A percentile compares a stretch with the other conserved stretches of the same genome.
phyloP scores from a whole-genome alignment of 2,888 invertebrate genomes.

The Agrilus mali region DNA sequence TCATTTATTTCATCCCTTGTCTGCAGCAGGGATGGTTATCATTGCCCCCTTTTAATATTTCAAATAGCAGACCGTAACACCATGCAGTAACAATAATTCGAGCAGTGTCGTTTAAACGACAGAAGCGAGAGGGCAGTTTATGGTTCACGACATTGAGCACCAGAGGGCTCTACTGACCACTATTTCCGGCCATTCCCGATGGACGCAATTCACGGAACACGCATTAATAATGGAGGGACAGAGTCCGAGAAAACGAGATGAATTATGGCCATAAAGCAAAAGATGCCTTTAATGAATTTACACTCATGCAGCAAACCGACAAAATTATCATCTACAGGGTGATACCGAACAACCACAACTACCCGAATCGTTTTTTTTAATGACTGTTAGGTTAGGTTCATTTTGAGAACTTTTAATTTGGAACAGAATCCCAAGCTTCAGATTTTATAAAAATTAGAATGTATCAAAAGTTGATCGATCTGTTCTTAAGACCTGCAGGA shows the following conservation, averaged over 20 bases:
- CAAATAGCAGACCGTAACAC: too few relatives aligned
- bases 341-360: too few relatives aligned
- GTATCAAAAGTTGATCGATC: too few relatives aligned
- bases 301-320: slow-evolving; percentile 8
- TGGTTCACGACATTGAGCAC: slow-evolving; percentile 18
- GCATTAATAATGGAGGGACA: slow-evolving; percentile 18
- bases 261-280: slow-evolving; percentile 13
- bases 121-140: slow-evolving; percentile 22
- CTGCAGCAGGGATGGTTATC: too few relatives aligned
- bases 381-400: too few relatives aligned
- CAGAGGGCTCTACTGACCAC: slow-evolving; percentile 19
- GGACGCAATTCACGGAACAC: slow-evolving; percentile 22
- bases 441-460: too few relatives aligned
- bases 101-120: slow-evolving; percentile 23
- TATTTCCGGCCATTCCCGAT: slow-evolving; percentile 16
- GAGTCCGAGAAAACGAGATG: slow-evolving; percentile 14
- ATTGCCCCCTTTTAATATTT: too few relatives aligned
- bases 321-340: slow-evolving; percentile 2
- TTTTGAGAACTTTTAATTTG: too few relatives aligned
- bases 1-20: too few relatives aligned
- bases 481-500: too few relatives aligned
- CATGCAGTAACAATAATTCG: background rate
- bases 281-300: slow-evolving; percentile 13
- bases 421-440: too few relatives aligned
- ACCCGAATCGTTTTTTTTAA: too few relatives aligned